Conservation (phyloP, 2,888 invertebrate species). For the Suillia variegata region DNA sequence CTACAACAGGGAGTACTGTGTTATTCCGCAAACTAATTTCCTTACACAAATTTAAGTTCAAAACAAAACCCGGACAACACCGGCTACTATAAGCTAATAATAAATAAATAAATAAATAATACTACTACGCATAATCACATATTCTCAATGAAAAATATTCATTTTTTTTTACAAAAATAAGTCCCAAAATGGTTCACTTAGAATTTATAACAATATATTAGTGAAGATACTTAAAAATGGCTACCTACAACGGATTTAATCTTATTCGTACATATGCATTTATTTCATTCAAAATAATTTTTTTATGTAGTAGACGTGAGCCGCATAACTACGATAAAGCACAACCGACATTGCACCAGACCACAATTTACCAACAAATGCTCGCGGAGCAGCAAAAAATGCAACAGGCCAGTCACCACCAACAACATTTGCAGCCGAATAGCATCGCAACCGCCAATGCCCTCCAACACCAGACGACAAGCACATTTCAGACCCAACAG, state of each 20-base stretch:
- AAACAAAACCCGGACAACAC: no score
- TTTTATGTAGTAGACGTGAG: conserved; percentile 49
- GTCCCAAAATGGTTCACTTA: neutral
- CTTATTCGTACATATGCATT: neutral
- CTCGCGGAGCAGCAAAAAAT: conserved; percentile 57
- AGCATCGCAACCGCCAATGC: conserved; percentile 32
- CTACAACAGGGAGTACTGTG: no score
- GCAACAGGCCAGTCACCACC: conserved; percentile 39
- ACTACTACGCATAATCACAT: no score
- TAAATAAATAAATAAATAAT: no score
- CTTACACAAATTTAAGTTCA: no score
- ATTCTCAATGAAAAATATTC: no score
- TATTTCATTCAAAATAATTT: neutral
- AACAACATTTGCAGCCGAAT: conserved; percentile 43
- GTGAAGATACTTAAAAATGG: no score
- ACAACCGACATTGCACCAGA: conserved; percentile 61
- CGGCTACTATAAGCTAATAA: no score
- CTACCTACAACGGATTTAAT: neutral
- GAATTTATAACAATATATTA: no score
- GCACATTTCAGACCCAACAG: conserved; percentile 39
- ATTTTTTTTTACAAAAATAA: no score
- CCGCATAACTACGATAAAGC: conserved; percentile 62
- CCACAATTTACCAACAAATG: conserved; percentile 62
- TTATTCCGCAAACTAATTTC: no score
- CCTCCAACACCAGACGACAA: conserved; percentile 37